Conservation (phyloP, 1,140 invertebrate genomes). For the Lutraria rhynchaena region DNA sequence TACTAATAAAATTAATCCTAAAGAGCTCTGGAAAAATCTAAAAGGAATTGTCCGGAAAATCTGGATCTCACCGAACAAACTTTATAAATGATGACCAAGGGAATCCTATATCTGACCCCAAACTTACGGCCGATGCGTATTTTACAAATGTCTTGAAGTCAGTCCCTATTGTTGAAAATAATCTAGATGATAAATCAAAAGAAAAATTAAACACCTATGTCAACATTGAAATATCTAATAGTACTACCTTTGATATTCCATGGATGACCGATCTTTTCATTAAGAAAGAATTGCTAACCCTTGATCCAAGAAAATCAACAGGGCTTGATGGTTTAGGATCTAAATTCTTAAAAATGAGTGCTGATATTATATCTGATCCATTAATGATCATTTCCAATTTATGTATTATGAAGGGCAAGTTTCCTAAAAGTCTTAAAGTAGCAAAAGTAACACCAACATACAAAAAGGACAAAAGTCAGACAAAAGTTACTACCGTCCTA, state of each 20-base stretch:
- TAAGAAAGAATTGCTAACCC: background rate
- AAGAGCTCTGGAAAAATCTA: background rate
- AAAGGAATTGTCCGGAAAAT: background rate
- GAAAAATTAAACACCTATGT: background rate
- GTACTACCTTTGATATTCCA: background rate
- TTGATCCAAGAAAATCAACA: constrained; percentile 10
- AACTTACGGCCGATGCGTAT: background rate
- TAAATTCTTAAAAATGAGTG: constrained; percentile 1
- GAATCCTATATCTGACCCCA: background rate
- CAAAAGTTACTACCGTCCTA: background rate
- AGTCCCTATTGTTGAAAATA: background rate
- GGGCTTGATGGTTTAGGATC: background rate
- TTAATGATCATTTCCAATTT: background rate
- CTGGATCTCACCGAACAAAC: background rate
- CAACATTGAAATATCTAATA: background rate
- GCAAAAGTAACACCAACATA: constrained; percentile 7
- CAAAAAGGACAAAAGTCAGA: constrained; percentile 20
- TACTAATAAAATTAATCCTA: background rate
- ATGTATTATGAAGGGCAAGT: background rate
- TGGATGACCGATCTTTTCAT: background rate
- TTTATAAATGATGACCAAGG: constrained; percentile 3
- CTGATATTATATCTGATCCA: background rate
- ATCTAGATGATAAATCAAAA: background rate
- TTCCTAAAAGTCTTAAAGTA: background rate
- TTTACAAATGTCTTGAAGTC: constrained; percentile 4